Evolutionary conservation across 1,140 invertebrate genomes (phyloP).

Genomic region (Brachionus sp.): DNA sequence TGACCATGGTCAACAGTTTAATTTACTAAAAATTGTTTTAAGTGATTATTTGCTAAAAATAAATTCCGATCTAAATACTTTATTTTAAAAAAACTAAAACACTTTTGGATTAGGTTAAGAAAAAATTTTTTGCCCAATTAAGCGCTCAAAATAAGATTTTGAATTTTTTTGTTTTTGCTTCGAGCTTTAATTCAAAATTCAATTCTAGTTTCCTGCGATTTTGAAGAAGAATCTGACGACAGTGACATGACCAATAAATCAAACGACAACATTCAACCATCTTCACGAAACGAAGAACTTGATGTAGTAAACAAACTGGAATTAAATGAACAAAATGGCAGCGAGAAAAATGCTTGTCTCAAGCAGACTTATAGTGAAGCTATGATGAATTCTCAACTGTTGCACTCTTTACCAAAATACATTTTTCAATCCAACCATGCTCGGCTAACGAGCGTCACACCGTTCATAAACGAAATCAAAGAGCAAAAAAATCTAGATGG

Average conservation of each 20-base stretch:
- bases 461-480: constrained; percentile 24
- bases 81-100: neutral
- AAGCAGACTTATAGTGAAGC: constrained; percentile 42
- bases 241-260: neutral
- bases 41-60: neutral
- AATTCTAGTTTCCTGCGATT: constrained; percentile 31
- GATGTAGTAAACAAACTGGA: neutral
- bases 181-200: no score
- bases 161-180: no score
- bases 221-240: constrained; percentile 32
- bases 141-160: neutral
- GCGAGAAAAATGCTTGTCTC: neutral
- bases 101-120: neutral
- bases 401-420: constrained; percentile 39
- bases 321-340: neutral
- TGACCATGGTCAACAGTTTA: no score
- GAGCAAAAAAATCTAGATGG: constrained; percentile 42
- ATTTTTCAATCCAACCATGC: constrained; percentile 43
- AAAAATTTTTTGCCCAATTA: neutral
- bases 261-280: neutral
- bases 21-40: neutral
- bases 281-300: neutral
- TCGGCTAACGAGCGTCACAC: neutral
- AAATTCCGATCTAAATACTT: neutral
- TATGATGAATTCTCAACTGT: constrained; percentile 26